phyloP scores from a whole-genome alignment of 2,888 invertebrate species.

The Limnephilus lunatus region DNA sequence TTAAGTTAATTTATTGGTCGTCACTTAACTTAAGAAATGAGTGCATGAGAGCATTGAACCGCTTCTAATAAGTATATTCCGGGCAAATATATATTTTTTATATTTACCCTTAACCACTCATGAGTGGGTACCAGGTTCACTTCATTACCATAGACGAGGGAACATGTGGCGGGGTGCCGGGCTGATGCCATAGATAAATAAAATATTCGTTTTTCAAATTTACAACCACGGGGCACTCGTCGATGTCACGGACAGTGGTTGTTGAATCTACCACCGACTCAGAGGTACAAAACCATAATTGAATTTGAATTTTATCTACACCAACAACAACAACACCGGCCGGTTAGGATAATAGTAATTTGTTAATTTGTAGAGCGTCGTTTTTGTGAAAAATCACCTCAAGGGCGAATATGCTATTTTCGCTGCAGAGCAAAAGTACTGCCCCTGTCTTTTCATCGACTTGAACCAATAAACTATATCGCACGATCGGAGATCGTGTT shows the following conservation, averaged over 20 bases:
- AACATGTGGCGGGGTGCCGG: constrained; percentile 53
- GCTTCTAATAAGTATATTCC: neutral
- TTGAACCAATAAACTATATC: neutral
- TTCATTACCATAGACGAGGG: constrained; percentile 54
- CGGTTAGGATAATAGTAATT: no score
- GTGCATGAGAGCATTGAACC: neutral
- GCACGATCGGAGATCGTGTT: neutral
- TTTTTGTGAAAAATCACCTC: no score
- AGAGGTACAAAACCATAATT: neutral
- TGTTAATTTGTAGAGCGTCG: no score
- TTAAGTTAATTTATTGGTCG: neutral
- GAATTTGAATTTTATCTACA: neutral
- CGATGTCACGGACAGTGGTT: constrained; percentile 14
- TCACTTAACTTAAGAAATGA: neutral
- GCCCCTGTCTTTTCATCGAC: neutral
- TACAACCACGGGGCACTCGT: neutral
- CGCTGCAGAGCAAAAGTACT: no score
- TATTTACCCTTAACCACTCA: constrained; percentile 36
- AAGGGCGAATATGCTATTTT: no score
- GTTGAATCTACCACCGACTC: neutral
- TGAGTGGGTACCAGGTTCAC: neutral
- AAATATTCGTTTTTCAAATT: constrained; percentile 23
- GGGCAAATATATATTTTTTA: neutral
- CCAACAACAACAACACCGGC: neutral
- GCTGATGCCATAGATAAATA: constrained; percentile 13